A percentile compares a stretch with the other conserved stretches of the same genome.
These are phyloP conservation scores for Nemurella pictetii DNA, from an alignment of 2,888 invertebrate genomes.

Conservation along the genomic window DNA sequence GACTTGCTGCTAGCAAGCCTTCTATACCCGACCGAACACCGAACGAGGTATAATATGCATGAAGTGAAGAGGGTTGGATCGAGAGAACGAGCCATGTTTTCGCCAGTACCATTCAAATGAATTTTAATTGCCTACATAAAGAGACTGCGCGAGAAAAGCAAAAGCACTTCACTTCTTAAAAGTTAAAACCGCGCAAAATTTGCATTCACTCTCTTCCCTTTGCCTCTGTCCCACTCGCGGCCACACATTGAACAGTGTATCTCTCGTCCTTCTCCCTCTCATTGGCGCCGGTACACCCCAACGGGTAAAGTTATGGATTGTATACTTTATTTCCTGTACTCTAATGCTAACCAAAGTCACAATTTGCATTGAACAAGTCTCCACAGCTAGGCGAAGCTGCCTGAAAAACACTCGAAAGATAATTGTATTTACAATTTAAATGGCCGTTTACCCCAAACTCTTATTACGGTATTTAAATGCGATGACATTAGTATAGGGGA, in stretches of 20 bases:
- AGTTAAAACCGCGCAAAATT: not conserved
- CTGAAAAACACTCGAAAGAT: constrained; percentile 1
- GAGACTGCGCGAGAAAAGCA: constrained; percentile 13
- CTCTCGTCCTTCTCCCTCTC: not conserved
- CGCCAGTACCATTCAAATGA: constrained; percentile 25
- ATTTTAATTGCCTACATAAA: constrained; percentile 31
- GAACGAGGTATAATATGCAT: not conserved
- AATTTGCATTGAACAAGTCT: constrained; percentile 8
- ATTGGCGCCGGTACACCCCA: not conserved
- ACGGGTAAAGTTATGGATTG: not conserved
- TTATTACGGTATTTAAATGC: constrained; percentile 17
- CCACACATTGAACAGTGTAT: not conserved
- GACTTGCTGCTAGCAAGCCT: not conserved
- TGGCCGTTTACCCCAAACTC: not conserved
- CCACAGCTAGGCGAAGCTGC: not conserved
- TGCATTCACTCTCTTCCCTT: not conserved
- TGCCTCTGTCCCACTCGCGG: not conserved
- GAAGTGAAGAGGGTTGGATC: not conserved
- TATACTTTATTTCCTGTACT: not conserved
- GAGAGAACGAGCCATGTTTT: constrained; percentile 1
- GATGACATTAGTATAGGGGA: not conserved
- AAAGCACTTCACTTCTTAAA: constrained; percentile 31
- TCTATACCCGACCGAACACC: not conserved
- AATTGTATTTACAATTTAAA: constrained; percentile 33
- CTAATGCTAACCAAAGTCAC: not conserved